These are phyloP conservation scores for Fratercula arctica DNA, from an alignment of 2,797 vertebrate species.

Conservation along the genomic window DNA sequence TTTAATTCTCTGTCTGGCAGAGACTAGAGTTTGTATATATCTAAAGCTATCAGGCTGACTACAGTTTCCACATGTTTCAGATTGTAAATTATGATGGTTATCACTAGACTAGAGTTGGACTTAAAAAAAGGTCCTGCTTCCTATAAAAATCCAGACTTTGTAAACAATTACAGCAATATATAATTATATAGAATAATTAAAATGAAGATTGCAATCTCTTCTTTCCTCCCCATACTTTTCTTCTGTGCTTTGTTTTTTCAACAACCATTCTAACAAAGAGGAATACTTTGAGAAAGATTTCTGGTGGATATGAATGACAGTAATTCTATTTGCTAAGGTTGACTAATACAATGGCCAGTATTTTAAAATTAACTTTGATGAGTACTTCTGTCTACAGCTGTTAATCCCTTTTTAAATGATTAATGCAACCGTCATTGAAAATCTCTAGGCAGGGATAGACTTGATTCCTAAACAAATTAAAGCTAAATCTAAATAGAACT, in stretches of 20 bases:
- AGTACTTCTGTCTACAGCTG: slow-evolving; percentile 56
- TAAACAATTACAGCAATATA: slow-evolving; percentile 30
- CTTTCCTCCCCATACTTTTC: background rate
- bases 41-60: background rate
- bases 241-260: background rate
- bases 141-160: slow-evolving; percentile 9
- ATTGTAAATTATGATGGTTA: slow-evolving; percentile 39
- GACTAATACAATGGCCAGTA: slow-evolving; percentile 19
- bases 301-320: background rate
- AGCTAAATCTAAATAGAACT: slow-evolving; percentile 50
- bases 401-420: slow-evolving; percentile 66
- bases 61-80: background rate
- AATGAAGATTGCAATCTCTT: slow-evolving; percentile 28
- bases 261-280: background rate
- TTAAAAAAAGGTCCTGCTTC: background rate
- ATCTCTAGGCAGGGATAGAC: slow-evolving; percentile 16
- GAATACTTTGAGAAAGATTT: background rate
- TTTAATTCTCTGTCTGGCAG: background rate
- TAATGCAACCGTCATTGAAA: slow-evolving; percentile 46
- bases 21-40: background rate
- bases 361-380: slow-evolving; percentile 60
- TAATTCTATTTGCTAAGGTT: slow-evolving; percentile 21
- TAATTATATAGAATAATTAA: slow-evolving; percentile 36
- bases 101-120: background rate
- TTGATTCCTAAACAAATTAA: slow-evolving; percentile 59